phyloP scores from a whole-genome alignment of 2,888 invertebrate genomes.

The Phyto melanocephala region DNA sequence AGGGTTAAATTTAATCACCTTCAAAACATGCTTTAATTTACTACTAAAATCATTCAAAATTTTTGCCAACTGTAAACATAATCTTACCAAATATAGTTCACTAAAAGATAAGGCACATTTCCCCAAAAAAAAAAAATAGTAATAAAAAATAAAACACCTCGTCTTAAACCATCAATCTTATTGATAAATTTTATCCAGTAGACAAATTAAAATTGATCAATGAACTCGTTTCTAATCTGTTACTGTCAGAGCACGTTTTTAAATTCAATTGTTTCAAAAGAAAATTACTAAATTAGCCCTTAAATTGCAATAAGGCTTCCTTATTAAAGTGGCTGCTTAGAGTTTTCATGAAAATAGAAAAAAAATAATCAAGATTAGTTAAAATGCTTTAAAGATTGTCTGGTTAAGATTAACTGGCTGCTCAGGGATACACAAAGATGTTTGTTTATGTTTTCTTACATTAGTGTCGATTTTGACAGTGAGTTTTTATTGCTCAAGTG shows the following conservation, averaged over 20 bases:
- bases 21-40: no score
- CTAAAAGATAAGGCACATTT: not conserved
- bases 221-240: constrained; percentile 30
- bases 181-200: not conserved
- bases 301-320: not conserved
- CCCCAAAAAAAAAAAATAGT: no score
- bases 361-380: constrained; percentile 20
- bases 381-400: constrained; percentile 36
- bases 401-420: constrained; percentile 12
- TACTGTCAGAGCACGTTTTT: no score
- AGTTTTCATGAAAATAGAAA: not conserved
- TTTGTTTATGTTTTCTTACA: not conserved
- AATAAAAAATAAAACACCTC: no score
- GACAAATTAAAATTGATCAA: not conserved
- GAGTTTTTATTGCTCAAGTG: constrained; percentile 5
- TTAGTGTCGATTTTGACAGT: not conserved
- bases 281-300: not conserved
- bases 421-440: not conserved
- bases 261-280: not conserved
- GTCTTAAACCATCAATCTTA: constrained; percentile 8
- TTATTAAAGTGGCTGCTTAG: constrained; percentile 17
- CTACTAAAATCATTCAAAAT: no score
- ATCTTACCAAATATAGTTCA: no score
- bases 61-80: no score
- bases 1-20: no score